Evolutionary conservation across 2,797 vertebrate species (phyloP), one percentile per base, ranked within the genome.

Genomic region (Petrocephalus schoutedeni): DNA sequence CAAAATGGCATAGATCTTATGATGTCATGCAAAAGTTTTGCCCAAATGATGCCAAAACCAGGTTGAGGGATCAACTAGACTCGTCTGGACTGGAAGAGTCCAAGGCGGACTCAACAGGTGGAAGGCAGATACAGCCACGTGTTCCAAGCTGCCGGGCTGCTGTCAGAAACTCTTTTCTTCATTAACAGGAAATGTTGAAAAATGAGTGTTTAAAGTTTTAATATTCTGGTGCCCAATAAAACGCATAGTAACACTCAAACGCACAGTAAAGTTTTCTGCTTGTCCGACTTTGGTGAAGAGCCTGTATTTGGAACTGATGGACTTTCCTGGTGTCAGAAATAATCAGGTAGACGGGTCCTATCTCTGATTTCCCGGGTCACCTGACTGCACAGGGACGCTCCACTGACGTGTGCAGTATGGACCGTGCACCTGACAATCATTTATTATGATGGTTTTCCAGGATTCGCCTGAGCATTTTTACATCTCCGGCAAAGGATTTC

Each of bases 381-480:
- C 23, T 36, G 6, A 64, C 77, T 36, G 14, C 36, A 57, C 21
- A 0, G 12, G 16, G n/a, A 45, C 19, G 67, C 32, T 85, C 8
- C 16, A 53, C n/a, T 64, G 83, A 6, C 19, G 23, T 51, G 14
- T 54, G 23, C 51, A 45, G 7, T 53, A 8, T n/a, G 23, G 59
- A 53, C 58, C 53, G 85, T 54, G 58, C 58, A 16, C 45, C 45
- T 16, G n/a, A 53, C 19, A 1, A 36, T 67, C 82, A 53, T 41
- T 71, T n/a, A 51, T 88, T 1, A 41, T 2, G 7, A 56, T 57
- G 61, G 51, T 57, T 85, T 54, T 28, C 32, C 10, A 6, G 80
- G 49, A 88, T 85, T 74, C 74, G 32, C 41, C 28, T 41, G 59
- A 88, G 59, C 61, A 9, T 84, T 82, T 36, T 19, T 82, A 56